Percentiles rank a stretch among this genome's conserved stretches.
phyloP scores from a whole-genome alignment of 2,797 vertebrate species.

The Eidolon dupreanum region DNA sequence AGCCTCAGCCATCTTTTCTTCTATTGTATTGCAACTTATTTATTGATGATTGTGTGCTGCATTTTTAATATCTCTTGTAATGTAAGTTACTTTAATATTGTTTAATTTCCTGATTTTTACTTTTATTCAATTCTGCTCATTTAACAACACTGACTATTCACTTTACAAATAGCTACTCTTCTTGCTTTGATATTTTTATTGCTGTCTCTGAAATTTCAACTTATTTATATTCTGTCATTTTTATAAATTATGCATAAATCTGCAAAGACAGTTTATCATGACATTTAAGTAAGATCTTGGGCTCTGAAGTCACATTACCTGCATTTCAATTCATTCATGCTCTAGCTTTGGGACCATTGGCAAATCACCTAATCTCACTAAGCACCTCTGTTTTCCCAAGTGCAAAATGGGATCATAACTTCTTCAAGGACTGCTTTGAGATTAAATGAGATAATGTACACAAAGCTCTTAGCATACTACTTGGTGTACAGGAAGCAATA shows the following conservation, averaged over 20 bases:
- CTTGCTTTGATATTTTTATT: constrained; percentile 23
- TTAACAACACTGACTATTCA: constrained; percentile 17
- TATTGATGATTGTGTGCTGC: background rate
- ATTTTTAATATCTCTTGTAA: background rate
- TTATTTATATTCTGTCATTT: background rate
- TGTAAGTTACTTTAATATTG: background rate
- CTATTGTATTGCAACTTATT: background rate
- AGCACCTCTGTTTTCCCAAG: background rate
- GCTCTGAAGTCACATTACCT: background rate
- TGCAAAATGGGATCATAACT: background rate
- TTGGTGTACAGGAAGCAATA: background rate
- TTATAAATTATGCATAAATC: constrained; percentile 16
- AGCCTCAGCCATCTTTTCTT: background rate
- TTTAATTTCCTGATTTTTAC: background rate
- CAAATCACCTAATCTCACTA: background rate
- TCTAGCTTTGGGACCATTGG: background rate
- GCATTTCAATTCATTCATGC: background rate
- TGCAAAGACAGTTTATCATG: background rate
- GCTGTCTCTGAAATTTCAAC: background rate
- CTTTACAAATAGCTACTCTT: background rate
- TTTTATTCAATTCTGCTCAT: background rate
- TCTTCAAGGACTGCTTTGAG: background rate
- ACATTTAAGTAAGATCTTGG: background rate
- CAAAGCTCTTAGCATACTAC: background rate
- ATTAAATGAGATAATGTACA: background rate